phyloP scores from a whole-genome alignment of 2,113 vertebrate species.

The Oncorhynchus gorbuscha region DNA sequence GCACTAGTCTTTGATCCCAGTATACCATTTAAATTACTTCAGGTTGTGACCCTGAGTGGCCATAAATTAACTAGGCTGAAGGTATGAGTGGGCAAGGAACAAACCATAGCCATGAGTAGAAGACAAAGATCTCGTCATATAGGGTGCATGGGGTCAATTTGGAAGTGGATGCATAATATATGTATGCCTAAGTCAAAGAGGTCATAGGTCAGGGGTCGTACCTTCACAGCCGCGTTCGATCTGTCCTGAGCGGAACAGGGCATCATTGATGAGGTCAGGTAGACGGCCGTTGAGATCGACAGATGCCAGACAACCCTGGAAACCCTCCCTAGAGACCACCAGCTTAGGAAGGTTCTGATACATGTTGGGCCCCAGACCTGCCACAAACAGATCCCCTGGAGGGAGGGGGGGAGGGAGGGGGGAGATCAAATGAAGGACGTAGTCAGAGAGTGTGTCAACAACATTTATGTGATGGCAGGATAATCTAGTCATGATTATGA shows the following conservation, averaged over 20 bases:
- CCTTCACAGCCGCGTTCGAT: conserved; percentile 97
- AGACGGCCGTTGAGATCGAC: conserved; percentile 95
- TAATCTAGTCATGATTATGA: background rate
- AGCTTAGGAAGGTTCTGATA: conserved; percentile 95
- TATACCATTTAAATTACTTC: too few species aligned
- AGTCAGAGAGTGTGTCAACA: background rate
- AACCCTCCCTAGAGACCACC: conserved; percentile 93
- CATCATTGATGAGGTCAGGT: conserved; percentile 93
- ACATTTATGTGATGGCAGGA: too few species aligned
- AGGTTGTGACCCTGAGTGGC: too few species aligned
- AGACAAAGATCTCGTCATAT: too few species aligned
- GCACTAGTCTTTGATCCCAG: too few species aligned
- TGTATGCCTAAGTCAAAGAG: background rate
- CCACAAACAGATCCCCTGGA: conserved; percentile 92
- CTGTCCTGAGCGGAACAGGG: conserved; percentile 92
- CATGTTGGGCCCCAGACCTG: conserved; percentile 93
- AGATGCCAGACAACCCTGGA: conserved; percentile 94
- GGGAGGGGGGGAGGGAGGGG: background rate
- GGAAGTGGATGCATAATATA: too few species aligned
- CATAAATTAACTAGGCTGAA: too few species aligned
- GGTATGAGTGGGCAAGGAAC: too few species aligned
- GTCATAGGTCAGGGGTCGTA: conserved; percentile 55
- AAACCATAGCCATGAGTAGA: too few species aligned
- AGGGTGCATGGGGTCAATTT: too few species aligned
- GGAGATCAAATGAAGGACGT: background rate